These are phyloP conservation scores for Porites evermanni DNA, from an alignment of 92 coral and sea anemone species.

Conservation along the genomic window DNA sequence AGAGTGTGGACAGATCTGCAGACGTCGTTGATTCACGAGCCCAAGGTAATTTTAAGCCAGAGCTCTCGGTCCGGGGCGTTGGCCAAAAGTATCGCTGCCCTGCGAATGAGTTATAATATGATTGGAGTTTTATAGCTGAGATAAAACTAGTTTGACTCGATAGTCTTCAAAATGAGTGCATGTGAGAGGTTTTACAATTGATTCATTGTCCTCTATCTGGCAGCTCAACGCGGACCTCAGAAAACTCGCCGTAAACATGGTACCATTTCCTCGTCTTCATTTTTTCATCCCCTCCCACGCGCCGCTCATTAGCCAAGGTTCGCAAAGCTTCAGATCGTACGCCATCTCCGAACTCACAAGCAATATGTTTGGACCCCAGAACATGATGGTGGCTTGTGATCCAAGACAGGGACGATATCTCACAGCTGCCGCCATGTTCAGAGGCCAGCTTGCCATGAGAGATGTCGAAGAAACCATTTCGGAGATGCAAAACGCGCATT, in stretches of 20 bases:
- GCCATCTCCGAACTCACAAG: conserved; percentile 91
- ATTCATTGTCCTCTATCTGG: neutral
- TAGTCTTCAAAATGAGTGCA: too few relatives aligned
- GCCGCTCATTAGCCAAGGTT: conserved; percentile 83
- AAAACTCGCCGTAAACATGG: conserved; percentile 97
- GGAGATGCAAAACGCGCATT: conserved; percentile 84
- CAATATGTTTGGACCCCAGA: conserved; percentile 92
- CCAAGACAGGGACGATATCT: conserved; percentile 94
- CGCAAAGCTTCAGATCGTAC: conserved; percentile 77
- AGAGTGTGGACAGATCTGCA: too few relatives aligned
- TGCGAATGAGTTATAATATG: too few relatives aligned
- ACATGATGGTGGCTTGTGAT: conserved; percentile 99
- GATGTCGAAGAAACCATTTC: conserved; percentile 92
- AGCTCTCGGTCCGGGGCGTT: too few relatives aligned
- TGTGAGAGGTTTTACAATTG: too few relatives aligned
- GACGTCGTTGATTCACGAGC: too few relatives aligned
- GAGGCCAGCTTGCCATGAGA: conserved; percentile 96
- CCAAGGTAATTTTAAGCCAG: too few relatives aligned
- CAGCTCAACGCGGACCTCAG: conserved; percentile 96
- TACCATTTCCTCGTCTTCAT: conserved; percentile 96
- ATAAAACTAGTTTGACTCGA: too few relatives aligned
- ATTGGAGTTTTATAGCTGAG: too few relatives aligned
- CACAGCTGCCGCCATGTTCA: conserved; percentile 97
- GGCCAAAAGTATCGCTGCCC: too few relatives aligned
- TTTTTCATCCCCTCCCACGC: conserved; percentile 97